These are phyloP conservation scores for Enoplosus armatus DNA, from an alignment of 2,797 vertebrate species.

Conservation along the genomic window DNA sequence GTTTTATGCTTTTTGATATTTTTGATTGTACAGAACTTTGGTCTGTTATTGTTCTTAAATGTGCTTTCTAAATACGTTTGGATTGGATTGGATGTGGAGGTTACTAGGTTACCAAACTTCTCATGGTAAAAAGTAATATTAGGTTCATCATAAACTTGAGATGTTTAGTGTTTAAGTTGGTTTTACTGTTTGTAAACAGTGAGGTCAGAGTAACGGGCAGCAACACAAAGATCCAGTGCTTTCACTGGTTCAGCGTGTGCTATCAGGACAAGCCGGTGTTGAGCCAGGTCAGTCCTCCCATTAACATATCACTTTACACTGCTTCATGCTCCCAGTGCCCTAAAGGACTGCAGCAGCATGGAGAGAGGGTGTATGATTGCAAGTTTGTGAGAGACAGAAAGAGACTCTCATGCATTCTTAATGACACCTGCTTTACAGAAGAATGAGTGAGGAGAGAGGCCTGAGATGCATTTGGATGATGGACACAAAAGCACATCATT, in stretches of 20 bases:
- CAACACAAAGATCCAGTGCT: constrained; percentile 21
- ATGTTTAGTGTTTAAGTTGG: background rate
- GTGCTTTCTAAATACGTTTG: too few relatives aligned
- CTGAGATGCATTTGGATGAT: constrained; percentile 22
- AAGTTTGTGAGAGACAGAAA: constrained; percentile 59
- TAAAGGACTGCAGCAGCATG: constrained; percentile 38
- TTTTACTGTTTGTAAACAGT: too few relatives aligned
- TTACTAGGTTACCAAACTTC: too few relatives aligned
- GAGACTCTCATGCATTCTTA: constrained; percentile 78
- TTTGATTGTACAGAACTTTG: too few relatives aligned
- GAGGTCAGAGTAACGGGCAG: background rate
- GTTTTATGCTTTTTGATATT: too few relatives aligned
- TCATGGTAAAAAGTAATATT: background rate
- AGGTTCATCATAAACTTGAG: background rate
- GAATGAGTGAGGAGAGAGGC: constrained; percentile 29
- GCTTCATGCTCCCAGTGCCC: constrained; percentile 31
- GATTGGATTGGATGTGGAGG: too few relatives aligned
- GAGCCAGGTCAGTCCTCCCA: constrained; percentile 40
- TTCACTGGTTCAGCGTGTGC: constrained; percentile 40
- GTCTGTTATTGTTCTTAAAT: too few relatives aligned
- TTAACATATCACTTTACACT: constrained; percentile 61
- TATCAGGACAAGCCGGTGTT: constrained; percentile 8
- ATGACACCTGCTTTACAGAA: constrained; percentile 54
- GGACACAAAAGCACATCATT: constrained; percentile 17
- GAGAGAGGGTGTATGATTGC: constrained; percentile 79